These are phyloP conservation scores for Sminthurinus aureus DNA, from an alignment of 2,888 invertebrate genomes.

Conservation along the genomic window DNA sequence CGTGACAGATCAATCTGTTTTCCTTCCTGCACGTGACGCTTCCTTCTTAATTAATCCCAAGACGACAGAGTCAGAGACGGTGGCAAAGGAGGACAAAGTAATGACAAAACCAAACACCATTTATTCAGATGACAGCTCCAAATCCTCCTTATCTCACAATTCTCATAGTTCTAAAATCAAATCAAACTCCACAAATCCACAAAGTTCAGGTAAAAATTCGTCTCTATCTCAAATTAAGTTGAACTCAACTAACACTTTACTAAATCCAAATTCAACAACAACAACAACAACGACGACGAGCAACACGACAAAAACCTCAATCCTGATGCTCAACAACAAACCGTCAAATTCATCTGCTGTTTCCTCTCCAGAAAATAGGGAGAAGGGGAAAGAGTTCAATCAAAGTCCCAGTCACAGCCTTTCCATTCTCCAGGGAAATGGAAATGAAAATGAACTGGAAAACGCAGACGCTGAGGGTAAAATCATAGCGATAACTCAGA, in stretches of 20 bases:
- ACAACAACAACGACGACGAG: neutral
- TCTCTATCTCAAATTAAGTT: no score
- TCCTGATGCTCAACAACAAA: neutral
- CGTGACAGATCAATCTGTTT: conserved; percentile 52
- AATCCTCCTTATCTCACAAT: no score
- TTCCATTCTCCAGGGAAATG: no score
- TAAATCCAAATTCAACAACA: neutral
- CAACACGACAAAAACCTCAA: neutral
- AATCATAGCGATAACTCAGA: neutral
- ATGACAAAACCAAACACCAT: neutral
- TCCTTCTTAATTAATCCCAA: conserved; percentile 5
- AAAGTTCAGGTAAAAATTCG: no score
- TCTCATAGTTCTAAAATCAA: no score
- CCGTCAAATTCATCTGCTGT: neutral
- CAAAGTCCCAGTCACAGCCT: no score
- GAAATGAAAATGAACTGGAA: no score
- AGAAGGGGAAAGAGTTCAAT: neutral
- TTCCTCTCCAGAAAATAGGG: neutral
- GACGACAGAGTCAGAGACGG: neutral
- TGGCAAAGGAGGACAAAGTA: neutral
- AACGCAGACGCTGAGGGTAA: neutral
- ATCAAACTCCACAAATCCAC: no score
- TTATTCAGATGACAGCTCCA: no score
- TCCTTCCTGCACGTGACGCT: conserved; percentile 54
- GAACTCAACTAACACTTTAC: no score